Evolutionary conservation across 2,113 vertebrate genomes (phyloP).

Genomic region (Chloroceryle aenea): DNA sequence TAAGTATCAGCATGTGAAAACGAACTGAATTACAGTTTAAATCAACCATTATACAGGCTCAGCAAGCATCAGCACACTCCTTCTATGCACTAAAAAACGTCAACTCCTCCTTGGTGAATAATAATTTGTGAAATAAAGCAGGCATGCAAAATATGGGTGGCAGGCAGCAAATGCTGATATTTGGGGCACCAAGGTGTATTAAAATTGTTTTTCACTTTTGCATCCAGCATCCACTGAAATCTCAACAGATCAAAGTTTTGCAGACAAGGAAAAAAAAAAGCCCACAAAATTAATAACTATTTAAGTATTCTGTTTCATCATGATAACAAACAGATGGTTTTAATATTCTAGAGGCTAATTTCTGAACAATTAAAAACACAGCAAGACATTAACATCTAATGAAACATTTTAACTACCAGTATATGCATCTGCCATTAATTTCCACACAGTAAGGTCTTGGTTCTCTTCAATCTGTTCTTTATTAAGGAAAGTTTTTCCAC

Average conservation of each 20-base stretch:
- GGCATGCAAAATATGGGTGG: conserved; percentile 56
- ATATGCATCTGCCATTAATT: conserved; percentile 96
- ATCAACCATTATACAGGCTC: conserved; percentile 64
- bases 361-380: conserved; percentile 98
- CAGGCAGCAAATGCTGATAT: conserved; percentile 37
- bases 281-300: conserved; percentile 86
- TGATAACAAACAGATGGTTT: conserved; percentile 96
- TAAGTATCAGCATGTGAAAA: conserved; percentile 52
- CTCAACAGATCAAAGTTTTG: conserved; percentile 81
- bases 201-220: conserved; percentile 64
- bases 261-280: conserved; percentile 74
- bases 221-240: conserved; percentile 68
- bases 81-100: conserved; percentile 14
- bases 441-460: conserved; percentile 91
- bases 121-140: conserved; percentile 65
- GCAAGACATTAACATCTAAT: conserved; percentile 97
- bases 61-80: conserved; percentile 58
- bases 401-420: conserved; percentile 97
- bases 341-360: conserved; percentile 98
- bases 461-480: conserved; percentile 94
- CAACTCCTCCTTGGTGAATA: conserved; percentile 45
- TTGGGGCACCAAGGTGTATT: conserved; percentile 65
- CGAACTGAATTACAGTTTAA: conserved; percentile 52
- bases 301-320: conserved; percentile 89
- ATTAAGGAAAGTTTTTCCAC: conserved; percentile 88